Evolutionary conservation across 2,113 vertebrate species (phyloP).

Genomic region (Chascanopsetta lugubris): DNA sequence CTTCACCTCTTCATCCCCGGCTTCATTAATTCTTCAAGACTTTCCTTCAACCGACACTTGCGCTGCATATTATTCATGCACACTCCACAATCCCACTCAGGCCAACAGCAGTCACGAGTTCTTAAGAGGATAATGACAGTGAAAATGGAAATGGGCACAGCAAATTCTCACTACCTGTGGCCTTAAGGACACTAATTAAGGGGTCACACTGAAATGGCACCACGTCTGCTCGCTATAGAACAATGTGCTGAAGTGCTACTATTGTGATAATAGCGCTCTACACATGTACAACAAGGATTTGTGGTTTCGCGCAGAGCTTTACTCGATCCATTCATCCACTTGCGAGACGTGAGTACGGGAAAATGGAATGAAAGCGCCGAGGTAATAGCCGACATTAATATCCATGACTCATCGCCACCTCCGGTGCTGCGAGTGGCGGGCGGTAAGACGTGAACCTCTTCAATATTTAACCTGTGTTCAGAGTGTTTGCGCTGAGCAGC

Average conservation of each 20-base stretch:
- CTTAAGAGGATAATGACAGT: slow-evolving; percentile 15
- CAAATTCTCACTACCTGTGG: slow-evolving; percentile 16
- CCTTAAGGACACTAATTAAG: slow-evolving; percentile 2
- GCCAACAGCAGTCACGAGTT: background rate
- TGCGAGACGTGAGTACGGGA: slow-evolving; percentile 22
- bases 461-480: slow-evolving; percentile 74
- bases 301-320: slow-evolving; percentile 41
- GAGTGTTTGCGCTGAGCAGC: slow-evolving; percentile 59
- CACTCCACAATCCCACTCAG: background rate
- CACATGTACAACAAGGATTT: slow-evolving; percentile 15
- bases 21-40: slow-evolving; percentile 42
- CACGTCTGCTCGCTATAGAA: background rate
- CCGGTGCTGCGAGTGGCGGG: slow-evolving; percentile 38
- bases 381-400: slow-evolving; percentile 69
- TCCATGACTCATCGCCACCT: slow-evolving; percentile 62
- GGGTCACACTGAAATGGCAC: background rate
- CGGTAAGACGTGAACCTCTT: slow-evolving; percentile 45
- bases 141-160: slow-evolving; percentile 28
- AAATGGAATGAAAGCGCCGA: slow-evolving; percentile 36
- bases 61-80: slow-evolving; percentile 25
- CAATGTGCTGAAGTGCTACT: background rate
- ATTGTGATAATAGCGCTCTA: slow-evolving; percentile 9
- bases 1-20: slow-evolving; percentile 35
- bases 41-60: slow-evolving; percentile 14
- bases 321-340: slow-evolving; percentile 51